These are phyloP conservation scores for Brachionus koreanus DNA, from an alignment of 1,140 invertebrate species.

Conservation along the genomic window DNA sequence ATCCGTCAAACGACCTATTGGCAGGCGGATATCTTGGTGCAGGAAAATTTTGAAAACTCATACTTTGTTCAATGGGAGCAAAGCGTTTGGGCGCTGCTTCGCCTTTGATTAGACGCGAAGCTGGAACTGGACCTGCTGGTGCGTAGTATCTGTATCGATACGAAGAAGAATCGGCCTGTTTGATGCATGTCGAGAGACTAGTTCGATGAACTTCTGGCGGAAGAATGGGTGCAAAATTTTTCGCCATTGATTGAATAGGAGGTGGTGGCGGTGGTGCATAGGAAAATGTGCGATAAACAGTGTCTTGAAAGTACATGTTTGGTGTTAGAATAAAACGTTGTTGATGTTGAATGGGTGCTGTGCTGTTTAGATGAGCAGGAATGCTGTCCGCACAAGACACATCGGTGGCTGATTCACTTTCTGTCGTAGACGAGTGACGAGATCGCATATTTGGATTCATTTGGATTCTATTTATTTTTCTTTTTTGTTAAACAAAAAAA, in stretches of 20 bases:
- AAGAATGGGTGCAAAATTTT: neutral
- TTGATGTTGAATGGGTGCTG: neutral
- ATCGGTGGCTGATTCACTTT: neutral
- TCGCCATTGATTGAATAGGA: neutral
- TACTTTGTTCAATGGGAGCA: neutral
- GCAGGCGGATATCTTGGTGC: neutral
- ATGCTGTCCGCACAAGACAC: neutral
- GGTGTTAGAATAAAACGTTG: neutral
- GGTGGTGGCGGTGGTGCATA: neutral
- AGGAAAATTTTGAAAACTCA: constrained; percentile 1
- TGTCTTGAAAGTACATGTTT: constrained; percentile 20
- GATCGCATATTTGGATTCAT: neutral
- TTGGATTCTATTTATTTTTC: neutral
- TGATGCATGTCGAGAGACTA: neutral
- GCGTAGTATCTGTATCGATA: constrained; percentile 3
- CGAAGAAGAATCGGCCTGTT: neutral
- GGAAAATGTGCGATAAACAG: neutral
- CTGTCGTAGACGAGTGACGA: neutral
- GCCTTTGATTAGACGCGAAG: neutral
- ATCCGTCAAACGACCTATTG: neutral
- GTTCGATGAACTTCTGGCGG: neutral
- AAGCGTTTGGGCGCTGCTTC: neutral
- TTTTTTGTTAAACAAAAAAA: neutral
- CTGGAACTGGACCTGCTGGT: neutral
- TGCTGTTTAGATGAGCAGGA: neutral